A percentile compares a stretch with the other conserved stretches of the same genome.
These are phyloP conservation scores for Cebidichthys violaceus DNA, from an alignment of 2,113 vertebrate genomes.

Conservation along the genomic window DNA sequence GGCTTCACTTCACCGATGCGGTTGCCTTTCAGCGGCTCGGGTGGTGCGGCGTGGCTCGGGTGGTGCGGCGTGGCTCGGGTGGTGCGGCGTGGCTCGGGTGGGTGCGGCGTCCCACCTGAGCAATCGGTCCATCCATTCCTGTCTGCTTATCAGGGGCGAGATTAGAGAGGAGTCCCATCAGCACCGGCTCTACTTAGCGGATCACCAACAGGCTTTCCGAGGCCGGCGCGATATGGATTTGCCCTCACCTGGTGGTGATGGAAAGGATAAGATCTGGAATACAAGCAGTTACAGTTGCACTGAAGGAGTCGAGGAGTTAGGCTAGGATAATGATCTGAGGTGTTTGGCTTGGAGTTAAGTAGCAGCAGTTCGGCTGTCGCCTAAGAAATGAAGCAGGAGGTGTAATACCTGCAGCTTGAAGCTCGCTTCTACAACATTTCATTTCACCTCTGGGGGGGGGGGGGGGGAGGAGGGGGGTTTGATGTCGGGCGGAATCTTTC, in stretches of 20 bases:
- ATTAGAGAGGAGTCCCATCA: constrained; percentile 28
- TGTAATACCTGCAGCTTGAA: neutral
- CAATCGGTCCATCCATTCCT: neutral
- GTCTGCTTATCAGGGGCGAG: constrained; percentile 26
- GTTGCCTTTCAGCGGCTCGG: constrained; percentile 5
- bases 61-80: neutral
- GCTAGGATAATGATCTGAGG: constrained; percentile 4
- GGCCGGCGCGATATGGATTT: constrained; percentile 1
- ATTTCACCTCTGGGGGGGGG: too few species aligned
- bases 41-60: neutral
- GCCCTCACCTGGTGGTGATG: constrained; percentile 3
- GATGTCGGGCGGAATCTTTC: neutral
- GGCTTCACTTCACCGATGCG: neutral
- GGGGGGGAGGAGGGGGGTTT: neutral
- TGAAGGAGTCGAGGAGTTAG: neutral
- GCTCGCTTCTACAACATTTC: neutral
- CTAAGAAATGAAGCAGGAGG: neutral
- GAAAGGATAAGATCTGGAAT: constrained; percentile 13
- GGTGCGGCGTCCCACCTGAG: constrained; percentile 10
- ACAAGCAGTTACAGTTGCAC: neutral
- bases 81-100: neutral
- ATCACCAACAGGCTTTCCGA: neutral
- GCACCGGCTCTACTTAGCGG: neutral
- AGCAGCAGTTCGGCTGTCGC: neutral
- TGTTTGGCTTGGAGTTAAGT: neutral